Evolutionary conservation across 2,888 invertebrate species (phyloP).

Genomic region (Xestia ashworthii): DNA sequence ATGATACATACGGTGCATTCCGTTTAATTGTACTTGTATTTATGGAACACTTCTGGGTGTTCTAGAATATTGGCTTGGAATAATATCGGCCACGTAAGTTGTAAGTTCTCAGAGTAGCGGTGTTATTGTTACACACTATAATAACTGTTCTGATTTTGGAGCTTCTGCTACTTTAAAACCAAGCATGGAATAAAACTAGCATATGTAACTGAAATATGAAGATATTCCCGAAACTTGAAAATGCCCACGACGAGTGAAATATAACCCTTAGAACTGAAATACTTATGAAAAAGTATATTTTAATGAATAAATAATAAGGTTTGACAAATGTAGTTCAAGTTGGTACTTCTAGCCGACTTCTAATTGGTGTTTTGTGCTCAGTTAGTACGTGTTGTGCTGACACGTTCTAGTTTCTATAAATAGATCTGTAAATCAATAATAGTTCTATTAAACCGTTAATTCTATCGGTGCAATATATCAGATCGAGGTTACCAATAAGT

Average conservation of each 20-base stretch:
- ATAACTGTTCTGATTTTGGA: neutral
- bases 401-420: slow-evolving; percentile 4
- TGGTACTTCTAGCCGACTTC: neutral
- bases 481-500: slow-evolving; percentile 84
- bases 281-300: neutral
- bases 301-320: neutral
- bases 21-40: slow-evolving; percentile 59
- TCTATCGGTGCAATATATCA: slow-evolving; percentile 71
- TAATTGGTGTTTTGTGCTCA: neutral
- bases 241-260: neutral
- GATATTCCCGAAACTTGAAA: neutral
- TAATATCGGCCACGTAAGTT: slow-evolving; percentile 33
- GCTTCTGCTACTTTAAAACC: neutral
- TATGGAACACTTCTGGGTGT: slow-evolving; percentile 59
- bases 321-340: neutral
- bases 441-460: slow-evolving; percentile 60
- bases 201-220: neutral
- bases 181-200: neutral
- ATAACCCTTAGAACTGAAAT: neutral
- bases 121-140: slow-evolving; percentile 10
- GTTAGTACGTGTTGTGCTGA: neutral
- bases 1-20: slow-evolving; percentile 80
- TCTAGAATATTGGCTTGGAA: slow-evolving; percentile 57
- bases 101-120: slow-evolving; percentile 8
- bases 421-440: slow-evolving; percentile 51